Percentiles rank a stretch among this genome's conserved stretches.
These are phyloP conservation scores for Planiliza haematocheilus DNA, from an alignment of 2,113 vertebrate genomes.

Conservation along the genomic window DNA sequence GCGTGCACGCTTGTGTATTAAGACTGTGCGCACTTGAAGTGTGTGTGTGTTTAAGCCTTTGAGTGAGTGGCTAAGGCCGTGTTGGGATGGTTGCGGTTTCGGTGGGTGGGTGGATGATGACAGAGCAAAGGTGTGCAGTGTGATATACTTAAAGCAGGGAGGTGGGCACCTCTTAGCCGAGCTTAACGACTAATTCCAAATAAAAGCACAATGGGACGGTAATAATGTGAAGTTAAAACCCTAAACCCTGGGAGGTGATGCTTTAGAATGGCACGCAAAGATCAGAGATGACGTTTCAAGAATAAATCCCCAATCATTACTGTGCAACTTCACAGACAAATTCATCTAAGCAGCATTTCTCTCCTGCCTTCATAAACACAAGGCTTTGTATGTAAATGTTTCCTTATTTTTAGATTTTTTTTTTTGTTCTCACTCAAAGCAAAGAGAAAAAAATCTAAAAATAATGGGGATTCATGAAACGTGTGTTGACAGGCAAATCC, in stretches of 20 bases:
- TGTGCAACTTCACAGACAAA: constrained; percentile 2
- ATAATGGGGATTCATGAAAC: too few species aligned
- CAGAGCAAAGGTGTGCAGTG: constrained; percentile 65
- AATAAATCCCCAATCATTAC: constrained; percentile 20
- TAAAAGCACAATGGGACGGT: constrained; percentile 69
- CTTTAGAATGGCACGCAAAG: constrained; percentile 29
- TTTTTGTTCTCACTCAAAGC: too few species aligned
- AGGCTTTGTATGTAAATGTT: too few species aligned
- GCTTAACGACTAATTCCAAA: constrained; percentile 72
- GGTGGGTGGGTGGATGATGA: constrained; percentile 62
- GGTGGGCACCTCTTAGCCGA: constrained; percentile 52
- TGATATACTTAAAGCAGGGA: constrained; percentile 55
- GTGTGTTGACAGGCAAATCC: too few species aligned
- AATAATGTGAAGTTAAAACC: constrained; percentile 65
- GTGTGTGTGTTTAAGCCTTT: constrained; percentile 37
- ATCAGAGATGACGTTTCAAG: constrained; percentile 54
- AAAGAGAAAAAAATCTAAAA: too few species aligned
- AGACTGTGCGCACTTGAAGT: constrained; percentile 19
- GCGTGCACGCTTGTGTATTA: constrained; percentile 11
- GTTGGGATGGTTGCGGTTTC: constrained; percentile 50
- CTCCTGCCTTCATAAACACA: too few species aligned
- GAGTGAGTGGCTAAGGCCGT: constrained; percentile 38
- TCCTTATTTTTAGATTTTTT: too few species aligned
- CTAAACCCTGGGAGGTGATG: constrained; percentile 29
- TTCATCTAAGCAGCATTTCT: background rate